Percentiles rank a stretch among this genome's conserved stretches.
Evolutionary conservation across 1,140 invertebrate species (phyloP).

Genomic region (Halesus radiatus): DNA sequence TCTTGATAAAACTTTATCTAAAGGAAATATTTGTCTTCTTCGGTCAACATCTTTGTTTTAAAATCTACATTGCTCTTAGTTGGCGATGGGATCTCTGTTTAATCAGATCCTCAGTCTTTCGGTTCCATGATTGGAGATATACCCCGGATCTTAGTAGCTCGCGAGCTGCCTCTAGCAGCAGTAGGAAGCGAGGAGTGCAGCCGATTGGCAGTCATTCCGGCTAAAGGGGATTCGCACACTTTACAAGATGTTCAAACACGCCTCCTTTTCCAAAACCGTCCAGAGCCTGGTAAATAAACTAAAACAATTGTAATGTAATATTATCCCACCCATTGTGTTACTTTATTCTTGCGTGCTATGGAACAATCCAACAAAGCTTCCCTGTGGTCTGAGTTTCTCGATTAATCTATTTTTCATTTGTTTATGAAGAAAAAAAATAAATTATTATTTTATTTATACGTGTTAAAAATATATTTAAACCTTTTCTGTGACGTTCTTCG

Average conservation of each 20-base stretch:
- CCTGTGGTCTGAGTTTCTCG: too few species aligned
- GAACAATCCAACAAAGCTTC: too few species aligned
- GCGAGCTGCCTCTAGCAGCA: constrained; percentile 1
- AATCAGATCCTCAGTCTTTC: not conserved
- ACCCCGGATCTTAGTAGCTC: constrained; percentile 7
- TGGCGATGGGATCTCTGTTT: not conserved
- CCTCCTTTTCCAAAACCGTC: constrained; percentile 50
- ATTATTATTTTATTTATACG: too few species aligned
- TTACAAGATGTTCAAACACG: constrained; percentile 52
- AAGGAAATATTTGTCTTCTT: constrained; percentile 27
- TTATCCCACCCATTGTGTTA: too few species aligned
- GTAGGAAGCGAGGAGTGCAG: not conserved
- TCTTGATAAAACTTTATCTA: constrained; percentile 15
- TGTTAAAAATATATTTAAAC: too few species aligned
- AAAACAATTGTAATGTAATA: not conserved
- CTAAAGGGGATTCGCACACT: not conserved
- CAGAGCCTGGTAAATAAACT: constrained; percentile 45
- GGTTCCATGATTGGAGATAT: not conserved
- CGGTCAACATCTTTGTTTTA: constrained; percentile 39
- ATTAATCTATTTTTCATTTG: too few species aligned
- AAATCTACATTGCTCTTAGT: constrained; percentile 15
- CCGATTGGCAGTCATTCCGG: not conserved
- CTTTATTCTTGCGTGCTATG: too few species aligned
- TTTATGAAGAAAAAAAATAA: too few species aligned
- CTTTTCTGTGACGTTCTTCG: too few species aligned